These are phyloP conservation scores for Drosophila albomicans DNA, from an alignment of 1,140 invertebrate genomes.

Conservation along the genomic window DNA sequence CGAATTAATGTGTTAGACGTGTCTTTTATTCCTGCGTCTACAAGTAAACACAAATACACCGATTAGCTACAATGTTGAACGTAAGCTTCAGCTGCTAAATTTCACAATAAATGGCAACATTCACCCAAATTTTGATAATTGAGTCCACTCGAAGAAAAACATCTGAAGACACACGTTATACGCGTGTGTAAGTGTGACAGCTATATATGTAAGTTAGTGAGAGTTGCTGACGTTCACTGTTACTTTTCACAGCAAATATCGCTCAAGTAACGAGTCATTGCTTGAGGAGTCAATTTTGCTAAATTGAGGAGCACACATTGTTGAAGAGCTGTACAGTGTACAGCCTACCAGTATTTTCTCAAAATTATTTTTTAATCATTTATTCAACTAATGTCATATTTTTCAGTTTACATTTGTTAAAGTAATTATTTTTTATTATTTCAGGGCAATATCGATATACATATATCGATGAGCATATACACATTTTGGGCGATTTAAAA, in stretches of 20 bases:
- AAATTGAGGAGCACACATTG: constrained; percentile 1
- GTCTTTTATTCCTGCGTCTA: constrained; percentile 17
- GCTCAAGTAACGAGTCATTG: constrained; percentile 9
- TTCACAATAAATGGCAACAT: constrained; percentile 54
- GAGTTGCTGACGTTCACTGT: constrained; percentile 51
- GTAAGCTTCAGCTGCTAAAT: constrained; percentile 14
- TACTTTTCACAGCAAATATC: constrained; percentile 30
- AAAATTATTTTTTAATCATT: neutral
- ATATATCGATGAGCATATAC: too few species aligned
- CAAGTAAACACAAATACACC: constrained; percentile 23
- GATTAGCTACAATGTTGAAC: constrained; percentile 1
- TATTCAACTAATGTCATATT: neutral
- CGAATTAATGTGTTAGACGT: constrained; percentile 20
- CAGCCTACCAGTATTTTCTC: too few species aligned
- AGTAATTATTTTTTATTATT: too few species aligned
- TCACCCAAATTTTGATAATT: constrained; percentile 56
- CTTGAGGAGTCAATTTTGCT: constrained; percentile 24
- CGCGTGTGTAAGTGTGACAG: constrained; percentile 44
- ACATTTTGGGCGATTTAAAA: too few species aligned
- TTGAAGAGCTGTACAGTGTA: neutral
- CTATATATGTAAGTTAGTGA: constrained; percentile 16
- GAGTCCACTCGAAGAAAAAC: constrained; percentile 44
- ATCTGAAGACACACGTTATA: constrained; percentile 36
- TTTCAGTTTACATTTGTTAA: too few species aligned
- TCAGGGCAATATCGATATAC: too few species aligned